Percentiles rank a stretch among this genome's conserved stretches.
Conservation (phyloP, 2,113 vertebrate genomes). For the Catharus minimus region DNA sequence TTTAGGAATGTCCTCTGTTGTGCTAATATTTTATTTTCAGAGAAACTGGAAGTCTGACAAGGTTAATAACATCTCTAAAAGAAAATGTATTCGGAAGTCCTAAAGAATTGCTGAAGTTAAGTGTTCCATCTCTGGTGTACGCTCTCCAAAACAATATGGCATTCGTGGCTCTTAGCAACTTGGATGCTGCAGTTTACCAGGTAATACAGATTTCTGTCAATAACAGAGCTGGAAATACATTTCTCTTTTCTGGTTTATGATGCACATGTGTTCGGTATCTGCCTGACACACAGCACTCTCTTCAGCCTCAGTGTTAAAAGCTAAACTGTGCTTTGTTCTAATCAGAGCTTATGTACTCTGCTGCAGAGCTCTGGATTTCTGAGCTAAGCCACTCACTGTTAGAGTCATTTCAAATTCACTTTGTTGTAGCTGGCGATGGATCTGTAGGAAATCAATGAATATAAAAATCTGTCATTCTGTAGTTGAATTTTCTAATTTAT, state of each 20-base stretch:
- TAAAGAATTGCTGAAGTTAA: conserved; percentile 89
- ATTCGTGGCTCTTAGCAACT: conserved; percentile 92
- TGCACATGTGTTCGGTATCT: rapidly evolving
- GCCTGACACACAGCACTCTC: background rate
- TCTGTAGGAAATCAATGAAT: background rate
- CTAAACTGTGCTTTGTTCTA: background rate
- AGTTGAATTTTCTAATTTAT: background rate
- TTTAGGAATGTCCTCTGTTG: background rate
- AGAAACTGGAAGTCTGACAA: conserved; percentile 82
- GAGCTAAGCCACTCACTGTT: background rate
- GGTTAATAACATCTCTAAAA: conserved; percentile 76
- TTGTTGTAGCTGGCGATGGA: background rate
- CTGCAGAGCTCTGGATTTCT: background rate
- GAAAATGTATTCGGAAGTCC: conserved; percentile 87
- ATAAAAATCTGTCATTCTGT: background rate
- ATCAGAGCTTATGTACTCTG: background rate
- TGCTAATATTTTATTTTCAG: conserved; percentile 68
- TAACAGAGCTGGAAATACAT: background rate
- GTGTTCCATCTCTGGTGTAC: conserved; percentile 92
- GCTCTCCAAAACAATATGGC: conserved; percentile 98
- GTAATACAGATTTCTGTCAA: conserved; percentile 57
- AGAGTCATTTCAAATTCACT: background rate
- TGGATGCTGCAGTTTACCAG: conserved; percentile 97
- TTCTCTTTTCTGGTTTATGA: background rate
- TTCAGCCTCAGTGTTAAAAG: background rate